A percentile compares a stretch with the other conserved stretches of the same genome.
Evolutionary conservation across 1,140 invertebrate species (phyloP).

Genomic region (Argopecten irradians): DNA sequence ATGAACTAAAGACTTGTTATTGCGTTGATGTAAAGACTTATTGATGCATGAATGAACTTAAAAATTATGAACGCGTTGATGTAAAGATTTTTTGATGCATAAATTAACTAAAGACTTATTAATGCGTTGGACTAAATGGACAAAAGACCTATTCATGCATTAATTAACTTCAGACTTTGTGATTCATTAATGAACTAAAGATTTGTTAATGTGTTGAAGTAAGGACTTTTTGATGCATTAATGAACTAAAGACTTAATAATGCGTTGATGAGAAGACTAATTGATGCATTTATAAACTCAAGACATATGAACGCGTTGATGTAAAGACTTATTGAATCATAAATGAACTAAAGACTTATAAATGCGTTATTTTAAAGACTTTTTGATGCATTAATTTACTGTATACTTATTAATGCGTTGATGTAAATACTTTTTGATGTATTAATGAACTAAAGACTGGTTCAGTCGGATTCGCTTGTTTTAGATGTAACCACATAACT

Average conservation of each 20-base stretch:
- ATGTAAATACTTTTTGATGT: background rate
- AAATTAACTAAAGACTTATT: background rate
- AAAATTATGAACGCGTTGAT: background rate
- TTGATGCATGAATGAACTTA: background rate
- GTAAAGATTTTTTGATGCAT: background rate
- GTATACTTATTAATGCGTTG: background rate
- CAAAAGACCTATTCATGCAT: background rate
- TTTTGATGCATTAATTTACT: background rate
- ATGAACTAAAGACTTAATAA: background rate
- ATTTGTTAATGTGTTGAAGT: background rate
- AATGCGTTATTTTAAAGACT: background rate
- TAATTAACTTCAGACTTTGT: background rate
- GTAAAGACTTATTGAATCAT: no score
- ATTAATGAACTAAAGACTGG: background rate
- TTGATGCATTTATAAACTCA: background rate
- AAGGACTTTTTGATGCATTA: background rate
- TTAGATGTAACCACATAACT: no score
- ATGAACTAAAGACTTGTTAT: background rate
- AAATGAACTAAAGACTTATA: background rate
- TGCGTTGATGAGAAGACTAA: background rate
- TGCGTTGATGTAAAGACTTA: background rate
- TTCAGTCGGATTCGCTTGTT: no score
- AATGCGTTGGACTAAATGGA: background rate
- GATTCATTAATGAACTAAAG: background rate
- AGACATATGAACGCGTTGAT: background rate